Conservation (phyloP, 1,140 invertebrate species). For the Drosophila bocki region DNA sequence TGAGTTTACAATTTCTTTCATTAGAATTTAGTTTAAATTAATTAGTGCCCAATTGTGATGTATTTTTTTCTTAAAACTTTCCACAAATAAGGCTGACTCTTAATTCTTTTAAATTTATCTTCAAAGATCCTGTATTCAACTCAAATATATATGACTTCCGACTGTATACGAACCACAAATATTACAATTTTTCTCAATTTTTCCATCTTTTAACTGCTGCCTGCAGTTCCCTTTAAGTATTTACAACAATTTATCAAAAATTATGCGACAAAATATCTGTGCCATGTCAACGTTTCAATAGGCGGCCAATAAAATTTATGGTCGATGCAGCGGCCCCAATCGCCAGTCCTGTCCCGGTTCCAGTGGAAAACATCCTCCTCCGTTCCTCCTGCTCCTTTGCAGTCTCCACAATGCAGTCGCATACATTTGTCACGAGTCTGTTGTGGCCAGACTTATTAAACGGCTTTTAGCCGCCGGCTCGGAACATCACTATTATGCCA, state of each 20-base stretch:
- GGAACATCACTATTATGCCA: slow-evolving; percentile 32
- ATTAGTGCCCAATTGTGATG: no score
- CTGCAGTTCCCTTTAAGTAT: slow-evolving; percentile 16
- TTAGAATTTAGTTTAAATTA: background rate
- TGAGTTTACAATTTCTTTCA: background rate
- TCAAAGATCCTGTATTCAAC: background rate
- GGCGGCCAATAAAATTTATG: slow-evolving; percentile 61
- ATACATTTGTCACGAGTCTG: slow-evolving; percentile 67
- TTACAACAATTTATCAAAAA: slow-evolving; percentile 62
- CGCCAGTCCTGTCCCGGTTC: slow-evolving; percentile 22
- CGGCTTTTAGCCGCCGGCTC: slow-evolving; percentile 70
- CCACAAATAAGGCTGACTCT: background rate
- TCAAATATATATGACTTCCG: background rate
- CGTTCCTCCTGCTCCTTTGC: background rate
- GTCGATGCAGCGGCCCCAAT: slow-evolving; percentile 60
- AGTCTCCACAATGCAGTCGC: slow-evolving; percentile 49
- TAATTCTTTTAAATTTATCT: no score
- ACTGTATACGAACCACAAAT: background rate
- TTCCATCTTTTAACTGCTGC: background rate
- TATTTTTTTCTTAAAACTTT: background rate
- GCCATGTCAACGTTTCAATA: slow-evolving; percentile 73
- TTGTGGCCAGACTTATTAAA: slow-evolving; percentile 76
- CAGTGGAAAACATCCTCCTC: slow-evolving; percentile 1
- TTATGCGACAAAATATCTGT: slow-evolving; percentile 79
- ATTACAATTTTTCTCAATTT: background rate